These are phyloP conservation scores for Cephus pulcher DNA, from an alignment of 2,888 invertebrate genomes.

Conservation along the genomic window DNA sequence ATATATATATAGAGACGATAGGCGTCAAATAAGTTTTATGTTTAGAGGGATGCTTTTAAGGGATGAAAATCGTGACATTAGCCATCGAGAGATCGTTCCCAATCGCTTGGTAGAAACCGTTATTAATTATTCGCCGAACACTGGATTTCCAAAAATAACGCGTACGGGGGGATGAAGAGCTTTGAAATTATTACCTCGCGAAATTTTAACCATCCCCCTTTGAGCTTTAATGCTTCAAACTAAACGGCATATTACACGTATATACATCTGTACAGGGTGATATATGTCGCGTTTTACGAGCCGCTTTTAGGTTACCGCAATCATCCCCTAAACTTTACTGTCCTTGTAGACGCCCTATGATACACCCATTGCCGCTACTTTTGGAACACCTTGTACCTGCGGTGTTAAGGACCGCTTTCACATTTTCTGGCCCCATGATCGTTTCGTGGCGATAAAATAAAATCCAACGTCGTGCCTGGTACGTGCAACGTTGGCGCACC, in stretches of 20 bases:
- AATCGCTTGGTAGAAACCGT: too few relatives aligned
- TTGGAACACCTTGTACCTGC: neutral
- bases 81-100: too few relatives aligned
- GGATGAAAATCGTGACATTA: neutral
- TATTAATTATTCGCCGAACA: too few relatives aligned
- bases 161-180: neutral
- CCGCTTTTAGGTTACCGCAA: conserved; percentile 28
- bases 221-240: neutral
- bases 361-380: neutral
- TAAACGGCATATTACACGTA: neutral
- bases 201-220: neutral
- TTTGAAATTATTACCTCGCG: neutral
- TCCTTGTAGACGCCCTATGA: neutral
- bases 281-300: conserved; percentile 30
- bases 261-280: conserved; percentile 17
- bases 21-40: neutral
- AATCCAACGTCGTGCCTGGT: neutral
- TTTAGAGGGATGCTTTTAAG: neutral
- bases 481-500: neutral
- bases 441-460: conserved; percentile 1
- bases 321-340: conserved; percentile 33
- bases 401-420: neutral
- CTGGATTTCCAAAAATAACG: too few relatives aligned
- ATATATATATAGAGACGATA: neutral
- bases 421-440: neutral